These are phyloP conservation scores for Listronotus oregonensis DNA, from an alignment of 1,140 invertebrate genomes.

Conservation along the genomic window DNA sequence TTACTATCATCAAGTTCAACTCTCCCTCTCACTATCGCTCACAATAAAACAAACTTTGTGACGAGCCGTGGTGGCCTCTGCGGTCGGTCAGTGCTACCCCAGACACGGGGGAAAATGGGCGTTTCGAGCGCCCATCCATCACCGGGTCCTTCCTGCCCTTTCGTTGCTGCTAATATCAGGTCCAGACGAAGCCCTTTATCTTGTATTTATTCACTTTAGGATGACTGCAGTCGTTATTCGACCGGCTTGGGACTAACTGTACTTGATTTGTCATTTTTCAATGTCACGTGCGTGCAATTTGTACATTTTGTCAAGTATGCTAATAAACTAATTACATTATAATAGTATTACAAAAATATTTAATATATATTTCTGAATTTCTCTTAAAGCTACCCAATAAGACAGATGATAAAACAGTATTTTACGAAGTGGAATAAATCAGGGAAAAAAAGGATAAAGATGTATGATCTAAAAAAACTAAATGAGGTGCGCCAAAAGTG, in stretches of 20 bases:
- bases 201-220: conserved; percentile 35
- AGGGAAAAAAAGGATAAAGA: too few relatives aligned
- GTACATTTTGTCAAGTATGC: too few relatives aligned
- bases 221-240: conserved; percentile 23
- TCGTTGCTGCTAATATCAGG: conserved; percentile 34
- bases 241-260: conserved; percentile 19
- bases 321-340: too few relatives aligned
- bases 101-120: conserved; percentile 24
- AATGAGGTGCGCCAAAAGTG: too few relatives aligned
- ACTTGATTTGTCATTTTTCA: conserved; percentile 33
- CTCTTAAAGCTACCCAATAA: too few relatives aligned
- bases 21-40: neutral
- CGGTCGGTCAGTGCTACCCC: conserved; percentile 24
- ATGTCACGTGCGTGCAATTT: conserved; percentile 7
- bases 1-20: neutral
- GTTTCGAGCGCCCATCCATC: conserved; percentile 33
- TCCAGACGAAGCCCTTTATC: conserved; percentile 32
- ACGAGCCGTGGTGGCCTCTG: conserved; percentile 10
- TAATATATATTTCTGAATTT: too few relatives aligned
- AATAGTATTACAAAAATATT: too few relatives aligned
- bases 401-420: too few relatives aligned
- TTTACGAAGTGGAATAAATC: too few relatives aligned
- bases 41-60: conserved; percentile 17
- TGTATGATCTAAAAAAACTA: too few relatives aligned
- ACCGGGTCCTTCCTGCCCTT: conserved; percentile 31